These are phyloP conservation scores for Agrilus cyanescens DNA, from an alignment of 2,888 invertebrate species.

Conservation along the genomic window DNA sequence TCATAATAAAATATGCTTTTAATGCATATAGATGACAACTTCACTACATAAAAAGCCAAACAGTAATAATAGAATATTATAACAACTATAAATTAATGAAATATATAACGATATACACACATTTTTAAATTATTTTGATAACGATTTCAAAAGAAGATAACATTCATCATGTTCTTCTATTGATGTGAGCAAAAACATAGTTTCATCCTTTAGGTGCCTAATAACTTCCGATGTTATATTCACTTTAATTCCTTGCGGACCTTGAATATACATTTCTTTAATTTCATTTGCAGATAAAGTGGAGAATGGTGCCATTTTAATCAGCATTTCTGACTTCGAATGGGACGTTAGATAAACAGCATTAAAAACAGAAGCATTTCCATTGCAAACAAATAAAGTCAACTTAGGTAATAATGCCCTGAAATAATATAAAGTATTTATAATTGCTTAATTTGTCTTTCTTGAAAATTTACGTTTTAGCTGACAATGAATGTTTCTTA, in stretches of 20 bases:
- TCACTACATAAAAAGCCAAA: no score
- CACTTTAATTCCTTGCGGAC: constrained; percentile 76
- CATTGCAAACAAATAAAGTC: constrained; percentile 71
- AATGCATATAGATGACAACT: no score
- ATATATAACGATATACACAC: no score
- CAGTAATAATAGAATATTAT: no score
- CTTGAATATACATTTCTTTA: constrained; percentile 58
- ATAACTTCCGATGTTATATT: constrained; percentile 77
- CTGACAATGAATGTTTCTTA: no score
- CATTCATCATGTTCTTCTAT: constrained; percentile 35
- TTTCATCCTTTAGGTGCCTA: constrained; percentile 68
- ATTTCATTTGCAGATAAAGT: constrained; percentile 33
- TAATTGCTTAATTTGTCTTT: no score
- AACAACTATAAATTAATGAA: no score
- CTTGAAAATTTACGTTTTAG: no score
- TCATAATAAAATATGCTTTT: no score
- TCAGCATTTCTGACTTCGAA: constrained; percentile 51
- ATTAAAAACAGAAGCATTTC: constrained; percentile 57
- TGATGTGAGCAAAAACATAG: constrained; percentile 42
- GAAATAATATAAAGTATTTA: constrained; percentile 16
- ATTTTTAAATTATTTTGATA: constrained; percentile 13
- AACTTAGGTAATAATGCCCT: constrained; percentile 63
- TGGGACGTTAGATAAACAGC: constrained; percentile 68
- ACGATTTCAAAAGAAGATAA: constrained; percentile 36
- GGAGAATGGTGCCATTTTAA: constrained; percentile 51